Base-by-base conservation (phyloP, 2,113 vertebrate species). In the Electrona antarctica region DNA sequence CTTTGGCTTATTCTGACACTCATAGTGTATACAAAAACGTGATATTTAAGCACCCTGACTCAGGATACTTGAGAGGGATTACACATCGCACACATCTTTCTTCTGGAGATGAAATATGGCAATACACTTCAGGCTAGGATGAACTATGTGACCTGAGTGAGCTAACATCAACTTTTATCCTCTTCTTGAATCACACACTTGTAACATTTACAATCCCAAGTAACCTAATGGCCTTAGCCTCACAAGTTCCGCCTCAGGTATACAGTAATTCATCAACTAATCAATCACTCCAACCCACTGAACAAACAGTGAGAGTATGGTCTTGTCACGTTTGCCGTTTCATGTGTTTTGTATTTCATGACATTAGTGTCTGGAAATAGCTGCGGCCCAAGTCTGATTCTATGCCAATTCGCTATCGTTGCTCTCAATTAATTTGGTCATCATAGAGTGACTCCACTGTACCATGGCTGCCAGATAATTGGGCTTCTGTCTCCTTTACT, bases 91-190 rank as follows among this genome's bases (percentile, higher is more conserved):
- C 56, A 64, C 6, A 12, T 76, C 82, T 83, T 84, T 82, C 76
- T 90, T 81, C 74, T 5, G 0, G 62, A 55, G 63, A 82, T 85
- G 67, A 88, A 77, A 80, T 75, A 83, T 76, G 71, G 50, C 78
- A 80, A 64, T 68, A 15, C 52, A 50, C 41, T 61, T 66, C 55
- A 64, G 70, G 48, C 15, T 55, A 64, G 15, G 76, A 70, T 62
- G 74, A 78, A 64, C 29, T n/a, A 13, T 64, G 54, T 56, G 41
- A 72, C 70, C 60, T 29, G 62, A 73, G 66, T 33, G 3, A 52
- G 21, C 13, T 57, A 46, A 10, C 60, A 49, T 61, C 73, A 28
- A 47, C 74, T 71, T 77, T 79, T 47, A 61, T 74, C 69, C 52
- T 76, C 9, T 11, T 69, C 56, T 58, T 70, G 70, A 84, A 73